A percentile compares a stretch with the other conserved stretches of the same genome.
phyloP scores from a whole-genome alignment of 2,888 invertebrate species.

The Heterodera filipjevi region DNA sequence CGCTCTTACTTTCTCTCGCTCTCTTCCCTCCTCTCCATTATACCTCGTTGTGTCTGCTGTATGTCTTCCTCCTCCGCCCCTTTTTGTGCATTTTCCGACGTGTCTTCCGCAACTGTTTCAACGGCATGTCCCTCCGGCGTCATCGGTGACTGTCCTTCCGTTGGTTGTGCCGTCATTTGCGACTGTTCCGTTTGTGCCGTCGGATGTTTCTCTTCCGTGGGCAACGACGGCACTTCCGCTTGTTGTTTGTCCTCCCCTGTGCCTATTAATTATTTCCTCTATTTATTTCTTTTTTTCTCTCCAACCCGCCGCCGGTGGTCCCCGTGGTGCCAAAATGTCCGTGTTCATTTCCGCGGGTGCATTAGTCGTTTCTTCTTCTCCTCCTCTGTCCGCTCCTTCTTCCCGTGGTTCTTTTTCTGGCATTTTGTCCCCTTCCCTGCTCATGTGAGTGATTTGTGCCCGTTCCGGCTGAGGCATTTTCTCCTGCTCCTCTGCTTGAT shows the following conservation, averaged over 20 bases:
- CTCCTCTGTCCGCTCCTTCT: conserved; percentile 1
- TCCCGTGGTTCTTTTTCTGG: background rate
- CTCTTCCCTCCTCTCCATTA: background rate
- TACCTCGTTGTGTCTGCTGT: background rate
- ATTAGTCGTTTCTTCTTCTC: background rate
- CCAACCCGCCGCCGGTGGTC: background rate
- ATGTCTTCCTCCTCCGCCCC: background rate
- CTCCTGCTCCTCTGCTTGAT: background rate
- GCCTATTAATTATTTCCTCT: too few relatives aligned
- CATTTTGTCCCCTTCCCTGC: conserved; percentile 14
- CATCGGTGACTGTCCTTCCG: background rate
- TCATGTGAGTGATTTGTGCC: conserved; percentile 22
- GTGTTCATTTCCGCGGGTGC: background rate
- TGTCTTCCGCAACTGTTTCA: background rate
- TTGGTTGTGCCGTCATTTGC: background rate
- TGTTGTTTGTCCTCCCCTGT: background rate
- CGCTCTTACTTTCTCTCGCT: too few relatives aligned
- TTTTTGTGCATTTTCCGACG: background rate
- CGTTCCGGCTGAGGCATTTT: conserved; percentile 11
- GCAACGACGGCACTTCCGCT: background rate
- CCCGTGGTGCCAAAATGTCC: background rate
- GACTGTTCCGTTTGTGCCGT: background rate
- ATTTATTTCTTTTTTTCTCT: background rate
- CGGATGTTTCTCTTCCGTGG: background rate
- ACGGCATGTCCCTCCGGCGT: background rate